Evolutionary conservation across 2,888 invertebrate genomes (phyloP), one percentile per base, ranked within the genome.

Genomic region (Polia nebulosa): DNA sequence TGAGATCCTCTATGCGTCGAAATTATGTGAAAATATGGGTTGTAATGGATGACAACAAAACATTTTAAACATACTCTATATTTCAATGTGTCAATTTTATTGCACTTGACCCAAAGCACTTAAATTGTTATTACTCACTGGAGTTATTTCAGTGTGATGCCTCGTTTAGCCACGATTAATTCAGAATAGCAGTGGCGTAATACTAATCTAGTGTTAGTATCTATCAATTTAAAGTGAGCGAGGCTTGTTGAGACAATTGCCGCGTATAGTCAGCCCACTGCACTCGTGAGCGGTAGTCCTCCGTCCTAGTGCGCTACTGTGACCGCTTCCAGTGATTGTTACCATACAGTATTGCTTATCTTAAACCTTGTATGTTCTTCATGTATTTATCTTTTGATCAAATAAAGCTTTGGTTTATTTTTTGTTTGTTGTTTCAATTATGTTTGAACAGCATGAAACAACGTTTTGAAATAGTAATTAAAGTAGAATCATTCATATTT

Each of bases 401-500:
- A 81, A 69, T 79, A 81, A 83, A 68, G 47, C 45, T 68, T 72
- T 72, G 55, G 49, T 71, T 78, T 72, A 65, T 78, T 78, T 68
- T 53, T 80, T 63, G 34, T 61, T 69, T 34, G 65, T 82, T 81
- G 77, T 83, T 82, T 82, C 67, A 82, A 82, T 82, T 76, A 56
- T 51, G 34, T 79, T 76, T 73, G 80, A 59, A 63, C 61, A 65
- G 66, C 63, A 63, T 70, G 76, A 73, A 76, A 79, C 70, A 65
- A 70, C 56, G 9, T 58, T 57, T 52, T n/a, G 22, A 4, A 49
- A 36, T 60, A 41, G 17, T 52, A 65, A 51, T 44, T 11, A 36
- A 36, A 34, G 29, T 17, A 3, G 2, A 56, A 36, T 51, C 29
- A 59, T 67, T 47, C 8, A 41, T 52, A 5, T 13, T 36, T 45